These are phyloP conservation scores for Propithecus coquereli DNA, from an alignment of 2,113 vertebrate species.

Conservation along the genomic window DNA sequence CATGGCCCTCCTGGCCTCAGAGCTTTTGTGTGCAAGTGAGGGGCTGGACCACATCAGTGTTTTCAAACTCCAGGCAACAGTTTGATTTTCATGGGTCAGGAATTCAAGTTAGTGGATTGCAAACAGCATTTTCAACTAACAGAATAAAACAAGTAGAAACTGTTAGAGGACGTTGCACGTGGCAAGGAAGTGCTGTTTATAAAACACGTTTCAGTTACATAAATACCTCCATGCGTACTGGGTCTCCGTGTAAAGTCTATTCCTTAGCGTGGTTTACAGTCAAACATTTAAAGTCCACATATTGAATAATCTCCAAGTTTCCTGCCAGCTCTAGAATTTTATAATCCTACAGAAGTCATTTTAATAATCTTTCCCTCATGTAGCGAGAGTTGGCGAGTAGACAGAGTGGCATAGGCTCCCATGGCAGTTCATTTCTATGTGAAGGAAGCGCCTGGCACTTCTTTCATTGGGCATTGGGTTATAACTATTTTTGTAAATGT, in stretches of 20 bases:
- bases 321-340: neutral
- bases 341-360: neutral
- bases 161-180: neutral
- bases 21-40: neutral
- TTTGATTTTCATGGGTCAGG: neutral
- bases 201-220: neutral
- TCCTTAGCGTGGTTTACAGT: neutral
- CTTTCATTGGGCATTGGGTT: neutral
- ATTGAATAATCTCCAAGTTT: neutral
- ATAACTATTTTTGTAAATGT: neutral
- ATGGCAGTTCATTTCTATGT: neutral
- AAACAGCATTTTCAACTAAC: constrained; percentile 5
- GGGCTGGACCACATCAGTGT: neutral
- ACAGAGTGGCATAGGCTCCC: neutral
- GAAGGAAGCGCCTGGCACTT: too few species aligned
- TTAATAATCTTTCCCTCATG: neutral
- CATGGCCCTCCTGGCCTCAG: neutral
- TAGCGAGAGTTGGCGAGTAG: too few species aligned
- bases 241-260: neutral
- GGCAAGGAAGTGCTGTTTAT: neutral
- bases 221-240: too few species aligned
- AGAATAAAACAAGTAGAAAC: neutral
- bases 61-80: neutral
- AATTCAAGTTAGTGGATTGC: neutral
- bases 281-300: neutral